Percentiles rank a stretch among this genome's conserved stretches.
These are phyloP conservation scores for Hydra vulgaris DNA, from an alignment of 30 jellyfish, hydroid and myxozoan genomes.

Conservation along the genomic window DNA sequence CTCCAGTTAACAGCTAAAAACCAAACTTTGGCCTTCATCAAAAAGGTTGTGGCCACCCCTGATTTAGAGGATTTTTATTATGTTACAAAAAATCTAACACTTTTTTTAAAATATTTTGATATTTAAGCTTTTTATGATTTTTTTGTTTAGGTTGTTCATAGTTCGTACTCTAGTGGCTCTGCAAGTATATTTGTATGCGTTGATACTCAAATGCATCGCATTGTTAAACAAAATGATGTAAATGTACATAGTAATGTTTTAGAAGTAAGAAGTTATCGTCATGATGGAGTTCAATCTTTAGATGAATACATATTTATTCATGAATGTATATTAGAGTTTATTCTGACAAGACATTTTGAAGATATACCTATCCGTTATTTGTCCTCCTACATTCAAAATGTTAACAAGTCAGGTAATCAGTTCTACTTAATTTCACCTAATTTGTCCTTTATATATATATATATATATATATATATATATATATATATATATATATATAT, in stretches of 20 bases:
- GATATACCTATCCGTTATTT: conserved; percentile 28
- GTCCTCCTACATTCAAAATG: conserved; percentile 24
- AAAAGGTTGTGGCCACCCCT: too few relatives aligned
- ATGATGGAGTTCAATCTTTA: conserved; percentile 28
- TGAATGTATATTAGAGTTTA: conserved; percentile 53
- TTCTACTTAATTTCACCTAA: too few relatives aligned
- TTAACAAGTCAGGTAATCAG: neutral
- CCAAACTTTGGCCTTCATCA: too few relatives aligned
- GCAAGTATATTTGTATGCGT: conserved; percentile 55
- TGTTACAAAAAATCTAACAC: too few relatives aligned
- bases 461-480: too few relatives aligned
- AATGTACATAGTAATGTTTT: conserved; percentile 42
- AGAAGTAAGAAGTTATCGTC: conserved; percentile 33
- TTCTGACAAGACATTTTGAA: conserved; percentile 13
- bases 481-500: too few relatives aligned
- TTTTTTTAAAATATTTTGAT: too few relatives aligned
- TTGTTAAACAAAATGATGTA: conserved; percentile 36
- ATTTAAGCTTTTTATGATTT: too few relatives aligned
- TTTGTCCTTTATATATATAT: too few relatives aligned
- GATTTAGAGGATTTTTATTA: too few relatives aligned
- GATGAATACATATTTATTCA: conserved; percentile 71
- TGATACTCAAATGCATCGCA: conserved; percentile 43
- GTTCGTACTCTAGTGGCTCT: conserved; percentile 59
- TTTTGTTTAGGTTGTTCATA: conserved; percentile 54
- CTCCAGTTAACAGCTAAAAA: too few relatives aligned